Percentiles rank a stretch among this genome's conserved stretches.
phyloP scores from a whole-genome alignment of 1,140 invertebrate genomes.

The Halesus radiatus region DNA sequence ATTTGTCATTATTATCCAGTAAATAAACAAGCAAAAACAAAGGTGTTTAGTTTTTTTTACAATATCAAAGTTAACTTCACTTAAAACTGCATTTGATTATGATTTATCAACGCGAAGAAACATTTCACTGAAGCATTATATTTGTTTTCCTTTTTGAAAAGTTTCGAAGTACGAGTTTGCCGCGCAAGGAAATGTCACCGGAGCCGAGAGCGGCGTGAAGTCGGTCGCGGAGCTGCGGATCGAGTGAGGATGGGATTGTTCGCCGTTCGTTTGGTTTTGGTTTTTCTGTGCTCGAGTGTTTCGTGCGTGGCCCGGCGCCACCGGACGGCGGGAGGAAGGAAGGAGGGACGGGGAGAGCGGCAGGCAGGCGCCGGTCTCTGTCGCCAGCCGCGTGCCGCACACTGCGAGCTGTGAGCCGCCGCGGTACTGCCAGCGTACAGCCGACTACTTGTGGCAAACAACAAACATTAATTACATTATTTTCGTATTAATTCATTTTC shows the following conservation, averaged over 20 bases:
- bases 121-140: neutral
- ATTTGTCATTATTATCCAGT: too few relatives aligned
- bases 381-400: constrained; percentile 53
- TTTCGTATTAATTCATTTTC: neutral
- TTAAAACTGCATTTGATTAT: neutral
- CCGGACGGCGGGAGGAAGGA: neutral
- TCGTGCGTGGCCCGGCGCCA: constrained; percentile 43
- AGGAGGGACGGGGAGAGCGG: too few relatives aligned
- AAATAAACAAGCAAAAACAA: too few relatives aligned
- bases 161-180: neutral
- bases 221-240: constrained; percentile 16
- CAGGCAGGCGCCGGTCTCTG: constrained; percentile 48
- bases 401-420: neutral
- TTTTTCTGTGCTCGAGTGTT: neutral
- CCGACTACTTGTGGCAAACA: neutral
- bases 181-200: constrained; percentile 13
- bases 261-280: too few relatives aligned
- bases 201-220: constrained; percentile 11
- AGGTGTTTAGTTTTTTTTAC: too few relatives aligned
- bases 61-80: constrained; percentile 2
- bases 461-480: neutral
- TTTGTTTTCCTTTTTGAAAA: constrained; percentile 19
- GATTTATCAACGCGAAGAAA: neutral
- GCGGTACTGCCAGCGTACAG: neutral
- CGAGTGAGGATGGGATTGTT: constrained; percentile 15